These are phyloP conservation scores for Priocnemis perturbator DNA, from an alignment of 2,888 invertebrate genomes.

Conservation along the genomic window DNA sequence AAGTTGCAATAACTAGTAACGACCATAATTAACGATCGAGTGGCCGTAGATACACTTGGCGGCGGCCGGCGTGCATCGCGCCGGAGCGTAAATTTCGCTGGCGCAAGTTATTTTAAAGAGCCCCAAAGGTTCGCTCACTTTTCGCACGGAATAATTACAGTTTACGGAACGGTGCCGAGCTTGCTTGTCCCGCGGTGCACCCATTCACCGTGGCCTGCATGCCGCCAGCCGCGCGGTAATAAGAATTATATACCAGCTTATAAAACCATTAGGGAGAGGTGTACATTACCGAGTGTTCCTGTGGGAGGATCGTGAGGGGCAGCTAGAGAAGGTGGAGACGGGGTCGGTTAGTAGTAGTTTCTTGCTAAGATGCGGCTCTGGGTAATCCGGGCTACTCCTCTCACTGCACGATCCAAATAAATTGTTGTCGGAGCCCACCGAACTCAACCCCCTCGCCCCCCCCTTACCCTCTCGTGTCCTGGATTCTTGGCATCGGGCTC, in stretches of 20 bases:
- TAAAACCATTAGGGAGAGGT: conserved; percentile 35
- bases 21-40: no score
- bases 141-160: conserved; percentile 47
- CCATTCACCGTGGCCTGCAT: no score
- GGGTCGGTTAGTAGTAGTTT: conserved; percentile 13
- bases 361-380: conserved; percentile 27
- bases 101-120: conserved; percentile 22
- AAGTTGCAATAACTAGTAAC: no score
- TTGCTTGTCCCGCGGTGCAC: no score
- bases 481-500: conserved; percentile 40
- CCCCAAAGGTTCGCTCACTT: not conserved
- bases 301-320: not conserved
- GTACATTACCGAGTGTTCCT: conserved; percentile 19
- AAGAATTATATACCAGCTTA: conserved; percentile 50
- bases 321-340: not conserved
- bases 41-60: not conserved
- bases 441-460: not conserved
- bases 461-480: conserved; percentile 12
- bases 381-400: conserved; percentile 37
- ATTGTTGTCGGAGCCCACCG: conserved; percentile 35
- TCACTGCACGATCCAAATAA: conserved; percentile 42
- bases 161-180: conserved; percentile 34
- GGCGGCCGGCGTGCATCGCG: conserved; percentile 8
- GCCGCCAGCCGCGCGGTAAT: conserved; percentile 23
- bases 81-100: conserved; percentile 25